Evolutionary conservation across 2,888 invertebrate genomes (phyloP).

Genomic region (Caenorhabditis sp.): DNA sequence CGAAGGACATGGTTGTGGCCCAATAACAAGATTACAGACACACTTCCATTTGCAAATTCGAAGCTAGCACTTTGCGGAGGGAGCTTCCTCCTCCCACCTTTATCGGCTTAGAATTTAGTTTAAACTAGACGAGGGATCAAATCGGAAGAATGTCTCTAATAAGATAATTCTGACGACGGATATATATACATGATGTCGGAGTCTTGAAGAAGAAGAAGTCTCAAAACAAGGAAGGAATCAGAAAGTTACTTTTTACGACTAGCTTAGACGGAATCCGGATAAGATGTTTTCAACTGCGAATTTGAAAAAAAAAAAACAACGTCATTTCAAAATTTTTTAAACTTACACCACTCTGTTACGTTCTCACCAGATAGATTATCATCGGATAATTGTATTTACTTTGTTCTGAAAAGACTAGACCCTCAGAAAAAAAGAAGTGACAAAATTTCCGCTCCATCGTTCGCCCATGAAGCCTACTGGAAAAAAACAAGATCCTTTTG

Average conservation of each 20-base stretch:
- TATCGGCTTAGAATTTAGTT: constrained; percentile 20
- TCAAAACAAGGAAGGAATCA: constrained; percentile 11
- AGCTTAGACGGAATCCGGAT: not conserved
- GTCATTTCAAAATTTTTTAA: not conserved
- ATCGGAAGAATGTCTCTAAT: constrained; percentile 6
- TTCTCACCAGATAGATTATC: no score
- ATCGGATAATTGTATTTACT: not conserved
- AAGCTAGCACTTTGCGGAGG: constrained; percentile 11
- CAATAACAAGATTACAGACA: constrained; percentile 60
- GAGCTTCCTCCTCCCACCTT: constrained; percentile 24
- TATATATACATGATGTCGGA: constrained; percentile 3
- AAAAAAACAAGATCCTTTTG: constrained; percentile 8
- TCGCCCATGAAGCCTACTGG: not conserved
- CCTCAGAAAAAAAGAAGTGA: constrained; percentile 18
- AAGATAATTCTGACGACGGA: not conserved
- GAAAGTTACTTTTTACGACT: not conserved
- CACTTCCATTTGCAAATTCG: constrained; percentile 45
- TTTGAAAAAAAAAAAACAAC: not conserved
- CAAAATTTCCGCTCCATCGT: constrained; percentile 25
- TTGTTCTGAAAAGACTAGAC: constrained; percentile 13
- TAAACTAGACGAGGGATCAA: not conserved
- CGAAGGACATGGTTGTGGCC: constrained; percentile 31
- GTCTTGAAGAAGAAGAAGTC: not conserved
- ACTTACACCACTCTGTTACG: no score
- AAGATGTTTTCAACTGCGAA: not conserved